phyloP scores from a whole-genome alignment of 2,797 vertebrate species.

The Hippopotamyrus pictus region DNA sequence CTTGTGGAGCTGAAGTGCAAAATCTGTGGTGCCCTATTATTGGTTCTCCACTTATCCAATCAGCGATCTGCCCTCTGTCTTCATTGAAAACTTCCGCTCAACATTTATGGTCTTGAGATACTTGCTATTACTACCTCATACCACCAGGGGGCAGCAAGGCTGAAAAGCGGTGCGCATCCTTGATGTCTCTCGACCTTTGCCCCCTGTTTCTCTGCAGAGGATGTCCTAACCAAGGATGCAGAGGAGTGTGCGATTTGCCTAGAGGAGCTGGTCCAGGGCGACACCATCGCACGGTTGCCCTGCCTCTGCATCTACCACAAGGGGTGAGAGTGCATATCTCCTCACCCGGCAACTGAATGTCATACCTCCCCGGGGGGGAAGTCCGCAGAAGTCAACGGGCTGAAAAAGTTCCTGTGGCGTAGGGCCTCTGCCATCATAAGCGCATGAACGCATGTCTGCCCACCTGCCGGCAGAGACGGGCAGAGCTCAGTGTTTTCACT shows the following conservation, averaged over 20 bases:
- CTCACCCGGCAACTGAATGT: not conserved
- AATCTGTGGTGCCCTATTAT: not conserved
- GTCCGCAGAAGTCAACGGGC: not conserved
- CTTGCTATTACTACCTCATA: not conserved
- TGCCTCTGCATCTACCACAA: conserved; percentile 98
- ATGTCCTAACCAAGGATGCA: conserved; percentile 89
- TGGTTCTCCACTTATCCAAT: not conserved
- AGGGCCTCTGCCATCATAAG: not conserved
- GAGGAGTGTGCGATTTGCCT: conserved; percentile 97
- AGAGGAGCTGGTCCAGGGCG: conserved; percentile 89
- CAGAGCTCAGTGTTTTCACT: not conserved
- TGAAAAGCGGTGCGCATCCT: not conserved
- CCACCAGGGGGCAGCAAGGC: not conserved
- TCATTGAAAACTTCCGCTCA: not conserved
- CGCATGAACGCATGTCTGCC: not conserved
- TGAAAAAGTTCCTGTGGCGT: not conserved
- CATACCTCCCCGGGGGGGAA: not conserved
- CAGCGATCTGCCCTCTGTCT: not conserved
- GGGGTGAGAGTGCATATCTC: conserved; percentile 60
- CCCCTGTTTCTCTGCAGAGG: conserved; percentile 66
- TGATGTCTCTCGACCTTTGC: not conserved
- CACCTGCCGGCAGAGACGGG: not conserved
- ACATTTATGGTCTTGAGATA: not conserved
- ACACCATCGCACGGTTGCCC: conserved; percentile 92
- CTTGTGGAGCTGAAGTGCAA: not conserved